Percentiles rank a stretch among this genome's conserved stretches.
Conservation (phyloP, 2,888 invertebrate genomes). For the Colostygia pectinataria region DNA sequence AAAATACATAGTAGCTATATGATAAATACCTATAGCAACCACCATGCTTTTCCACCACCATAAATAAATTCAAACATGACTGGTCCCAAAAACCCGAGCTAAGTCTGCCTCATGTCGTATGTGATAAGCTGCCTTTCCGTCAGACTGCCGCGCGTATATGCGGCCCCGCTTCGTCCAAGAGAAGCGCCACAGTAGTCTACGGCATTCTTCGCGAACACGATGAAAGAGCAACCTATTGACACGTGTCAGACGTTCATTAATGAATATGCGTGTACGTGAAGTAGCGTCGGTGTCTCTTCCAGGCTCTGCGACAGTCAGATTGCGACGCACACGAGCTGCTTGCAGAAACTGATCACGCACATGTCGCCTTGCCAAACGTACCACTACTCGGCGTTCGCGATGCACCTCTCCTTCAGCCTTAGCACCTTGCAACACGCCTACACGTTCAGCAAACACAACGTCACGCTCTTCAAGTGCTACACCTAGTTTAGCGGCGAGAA, state of each 20-base stretch:
- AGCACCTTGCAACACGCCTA: neutral
- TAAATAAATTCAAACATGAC: neutral
- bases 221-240: slow-evolving; percentile 14
- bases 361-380: neutral
- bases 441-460: slow-evolving; percentile 6
- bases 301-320: neutral
- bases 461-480: neutral
- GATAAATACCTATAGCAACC: neutral
- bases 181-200: neutral
- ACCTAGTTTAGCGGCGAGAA: slow-evolving; percentile 1
- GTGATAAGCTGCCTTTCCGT: neutral
- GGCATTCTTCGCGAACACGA: slow-evolving; percentile 5
- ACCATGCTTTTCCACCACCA: too few species aligned
- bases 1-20: neutral
- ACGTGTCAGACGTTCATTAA: slow-evolving; percentile 10
- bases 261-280: neutral
- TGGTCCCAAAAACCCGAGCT: neutral
- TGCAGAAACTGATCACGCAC: neutral
- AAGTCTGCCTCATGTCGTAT: neutral
- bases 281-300: neutral
- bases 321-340: neutral
- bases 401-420: neutral
- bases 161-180: slow-evolving; percentile 12
- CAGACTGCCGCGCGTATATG: slow-evolving; percentile 1
- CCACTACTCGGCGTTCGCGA: slow-evolving; percentile 2